A percentile compares a stretch with the other conserved stretches of the same genome.
phyloP scores from a whole-genome alignment of 2,888 invertebrate species.

The Phymatocera aterrima region DNA sequence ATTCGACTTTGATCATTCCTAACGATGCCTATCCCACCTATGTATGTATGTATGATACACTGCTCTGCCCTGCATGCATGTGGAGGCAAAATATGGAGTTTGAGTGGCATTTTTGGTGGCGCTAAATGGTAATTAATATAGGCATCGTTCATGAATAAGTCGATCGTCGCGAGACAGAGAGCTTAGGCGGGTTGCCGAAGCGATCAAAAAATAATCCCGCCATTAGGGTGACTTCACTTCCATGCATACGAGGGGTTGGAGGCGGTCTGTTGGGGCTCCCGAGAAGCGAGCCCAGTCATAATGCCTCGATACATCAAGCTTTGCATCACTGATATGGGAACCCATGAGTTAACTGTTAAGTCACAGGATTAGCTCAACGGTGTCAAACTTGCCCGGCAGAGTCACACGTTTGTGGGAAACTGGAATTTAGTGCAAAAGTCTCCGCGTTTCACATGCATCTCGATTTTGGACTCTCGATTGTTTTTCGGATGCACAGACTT shows the following conservation, averaged over 20 bases:
- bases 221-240: conserved; percentile 70
- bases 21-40: not conserved
- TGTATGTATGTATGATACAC: not conserved
- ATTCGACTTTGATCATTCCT: not conserved
- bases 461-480: too few relatives aligned
- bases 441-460: not conserved
- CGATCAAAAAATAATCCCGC: conserved; percentile 64
- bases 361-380: conserved; percentile 58
- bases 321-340: conserved; percentile 74
- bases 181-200: conserved; percentile 39
- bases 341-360: conserved; percentile 58
- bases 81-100: not conserved
- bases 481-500: too few relatives aligned
- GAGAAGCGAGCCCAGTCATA: conserved; percentile 61
- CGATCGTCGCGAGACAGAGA: conserved; percentile 1
- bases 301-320: conserved; percentile 74
- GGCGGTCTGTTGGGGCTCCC: conserved; percentile 69
- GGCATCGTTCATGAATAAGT: conserved; percentile 28
- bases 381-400: conserved; percentile 46
- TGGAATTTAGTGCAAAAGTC: not conserved
- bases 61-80: not conserved
- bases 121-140: conserved; percentile 36
- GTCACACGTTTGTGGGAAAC: conserved; percentile 53
- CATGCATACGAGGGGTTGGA: conserved; percentile 38
- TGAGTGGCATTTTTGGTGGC: not conserved